These are phyloP conservation scores for Bovichtus diacanthus DNA, from an alignment of 2,797 vertebrate genomes.

Conservation along the genomic window DNA sequence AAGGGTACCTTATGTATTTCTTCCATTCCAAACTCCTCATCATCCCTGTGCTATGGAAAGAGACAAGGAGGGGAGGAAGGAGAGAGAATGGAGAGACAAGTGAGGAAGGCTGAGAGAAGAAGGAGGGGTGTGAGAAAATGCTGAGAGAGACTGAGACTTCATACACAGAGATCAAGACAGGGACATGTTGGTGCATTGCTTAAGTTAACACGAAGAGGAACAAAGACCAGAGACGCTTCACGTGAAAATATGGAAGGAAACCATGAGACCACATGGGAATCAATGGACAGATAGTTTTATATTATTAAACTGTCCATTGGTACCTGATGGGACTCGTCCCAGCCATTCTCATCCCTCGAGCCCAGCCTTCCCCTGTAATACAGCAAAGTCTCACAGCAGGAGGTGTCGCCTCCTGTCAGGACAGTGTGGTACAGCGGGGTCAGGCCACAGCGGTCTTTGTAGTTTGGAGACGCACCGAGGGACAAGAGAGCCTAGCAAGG, in stretches of 20 bases:
- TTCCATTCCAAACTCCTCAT: conserved; percentile 87
- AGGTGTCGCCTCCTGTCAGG: conserved; percentile 92
- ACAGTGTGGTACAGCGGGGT: conserved; percentile 94
- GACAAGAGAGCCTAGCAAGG: conserved; percentile 81
- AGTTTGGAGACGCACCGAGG: conserved; percentile 91
- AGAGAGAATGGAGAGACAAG: conserved; percentile 70
- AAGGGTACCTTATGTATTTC: conserved; percentile 86
- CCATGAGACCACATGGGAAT: conserved; percentile 5
- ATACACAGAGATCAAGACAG: conserved; percentile 44
- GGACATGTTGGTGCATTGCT: conserved; percentile 54
- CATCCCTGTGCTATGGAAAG: conserved; percentile 84
- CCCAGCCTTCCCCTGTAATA: conserved; percentile 90
- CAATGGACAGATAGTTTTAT: conserved; percentile 1
- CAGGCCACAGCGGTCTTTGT: conserved; percentile 92
- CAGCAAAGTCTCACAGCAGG: conserved; percentile 92
- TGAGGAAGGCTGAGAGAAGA: conserved; percentile 56
- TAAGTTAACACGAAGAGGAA: conserved; percentile 26
- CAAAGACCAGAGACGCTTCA: conserved; percentile 18
- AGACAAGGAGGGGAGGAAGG: conserved; percentile 59
- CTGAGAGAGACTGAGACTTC: conserved; percentile 43
- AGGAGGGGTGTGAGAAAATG: conserved; percentile 52
- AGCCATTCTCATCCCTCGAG: conserved; percentile 91
- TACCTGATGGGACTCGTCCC: conserved; percentile 95
- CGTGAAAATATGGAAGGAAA: conserved; percentile 54
- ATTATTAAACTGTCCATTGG: conserved; percentile 6